Percentiles rank a stretch among this genome's conserved stretches.
Evolutionary conservation across 2,113 vertebrate species (phyloP).

Genomic region (Dunckerocampus dactyliophorus): DNA sequence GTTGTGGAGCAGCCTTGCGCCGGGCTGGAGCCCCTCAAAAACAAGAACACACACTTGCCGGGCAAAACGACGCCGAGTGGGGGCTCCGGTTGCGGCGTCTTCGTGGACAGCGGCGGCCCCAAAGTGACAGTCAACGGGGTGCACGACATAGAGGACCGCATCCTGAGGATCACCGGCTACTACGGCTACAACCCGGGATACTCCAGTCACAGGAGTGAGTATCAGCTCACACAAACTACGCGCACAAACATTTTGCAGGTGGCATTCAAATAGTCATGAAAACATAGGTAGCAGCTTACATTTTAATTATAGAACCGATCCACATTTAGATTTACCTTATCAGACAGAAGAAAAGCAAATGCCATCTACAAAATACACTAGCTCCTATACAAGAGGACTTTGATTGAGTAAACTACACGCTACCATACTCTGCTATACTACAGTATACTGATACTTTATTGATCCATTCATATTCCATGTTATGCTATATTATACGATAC

Average conservation of each 20-base stretch:
- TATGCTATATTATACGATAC: too few relatives aligned
- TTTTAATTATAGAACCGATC: too few relatives aligned
- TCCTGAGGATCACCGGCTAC: constrained; percentile 95
- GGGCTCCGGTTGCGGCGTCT: constrained; percentile 36
- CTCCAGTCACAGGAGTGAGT: constrained; percentile 96
- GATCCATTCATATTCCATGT: too few relatives aligned
- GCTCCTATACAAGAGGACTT: too few relatives aligned
- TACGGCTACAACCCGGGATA: constrained; percentile 96
- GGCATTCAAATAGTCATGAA: neutral
- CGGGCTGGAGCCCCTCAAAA: constrained; percentile 64
- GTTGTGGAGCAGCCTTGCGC: constrained; percentile 54
- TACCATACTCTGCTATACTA: too few relatives aligned
- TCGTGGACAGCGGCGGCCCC: constrained; percentile 57
- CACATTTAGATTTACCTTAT: neutral
- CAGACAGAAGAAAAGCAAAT: too few relatives aligned
- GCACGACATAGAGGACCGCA: constrained; percentile 94
- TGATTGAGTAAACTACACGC: too few relatives aligned
- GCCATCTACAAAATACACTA: too few relatives aligned
- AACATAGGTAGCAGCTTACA: neutral
- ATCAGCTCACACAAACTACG: neutral
- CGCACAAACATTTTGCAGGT: neutral
- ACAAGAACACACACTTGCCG: constrained; percentile 59
- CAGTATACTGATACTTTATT: too few relatives aligned
- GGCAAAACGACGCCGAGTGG: constrained; percentile 63
- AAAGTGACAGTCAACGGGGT: constrained; percentile 90